Conservation (phyloP, 2,113 vertebrate species). For the Sterrhoptilus dennistouni region DNA sequence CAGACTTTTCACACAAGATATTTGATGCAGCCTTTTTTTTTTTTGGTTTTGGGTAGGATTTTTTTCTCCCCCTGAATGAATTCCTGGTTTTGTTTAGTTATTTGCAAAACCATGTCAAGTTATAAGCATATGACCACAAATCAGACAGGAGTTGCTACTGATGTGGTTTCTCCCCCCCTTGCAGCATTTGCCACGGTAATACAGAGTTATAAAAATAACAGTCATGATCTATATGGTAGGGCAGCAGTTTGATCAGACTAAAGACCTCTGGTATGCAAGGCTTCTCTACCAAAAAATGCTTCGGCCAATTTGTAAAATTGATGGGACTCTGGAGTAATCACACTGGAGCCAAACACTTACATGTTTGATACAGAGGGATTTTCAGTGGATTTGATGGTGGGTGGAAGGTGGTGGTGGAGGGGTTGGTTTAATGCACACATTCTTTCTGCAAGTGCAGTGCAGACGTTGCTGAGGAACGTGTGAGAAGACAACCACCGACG, state of each 20-base stretch:
- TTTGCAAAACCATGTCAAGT: constrained; percentile 55
- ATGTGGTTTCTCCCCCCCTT: constrained; percentile 40
- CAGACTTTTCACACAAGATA: not conserved
- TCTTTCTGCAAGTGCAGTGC: constrained; percentile 31
- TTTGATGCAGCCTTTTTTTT: not conserved
- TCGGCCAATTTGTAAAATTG: constrained; percentile 52
- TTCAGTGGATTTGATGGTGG: constrained; percentile 28
- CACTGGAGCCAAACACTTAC: constrained; percentile 17
- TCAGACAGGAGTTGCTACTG: constrained; percentile 63
- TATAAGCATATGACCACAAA: constrained; percentile 42
- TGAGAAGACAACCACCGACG: not conserved
- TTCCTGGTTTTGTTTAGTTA: constrained; percentile 45
- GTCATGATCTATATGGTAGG: not conserved
- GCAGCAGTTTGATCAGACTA: constrained; percentile 40
- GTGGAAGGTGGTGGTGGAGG: not conserved
- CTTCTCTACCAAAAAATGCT: constrained; percentile 42
- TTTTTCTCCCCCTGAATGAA: not conserved
- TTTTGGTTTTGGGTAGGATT: not conserved
- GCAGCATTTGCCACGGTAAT: constrained; percentile 12
- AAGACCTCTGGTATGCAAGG: constrained; percentile 35
- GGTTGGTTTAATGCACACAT: not conserved
- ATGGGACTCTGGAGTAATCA: constrained; percentile 24
- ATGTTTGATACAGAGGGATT: constrained; percentile 51
- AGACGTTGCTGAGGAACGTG: constrained; percentile 10
- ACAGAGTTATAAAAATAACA: constrained; percentile 21